Evolutionary conservation across 2,113 vertebrate species (phyloP).

Genomic region (Prunella himalayana): DNA sequence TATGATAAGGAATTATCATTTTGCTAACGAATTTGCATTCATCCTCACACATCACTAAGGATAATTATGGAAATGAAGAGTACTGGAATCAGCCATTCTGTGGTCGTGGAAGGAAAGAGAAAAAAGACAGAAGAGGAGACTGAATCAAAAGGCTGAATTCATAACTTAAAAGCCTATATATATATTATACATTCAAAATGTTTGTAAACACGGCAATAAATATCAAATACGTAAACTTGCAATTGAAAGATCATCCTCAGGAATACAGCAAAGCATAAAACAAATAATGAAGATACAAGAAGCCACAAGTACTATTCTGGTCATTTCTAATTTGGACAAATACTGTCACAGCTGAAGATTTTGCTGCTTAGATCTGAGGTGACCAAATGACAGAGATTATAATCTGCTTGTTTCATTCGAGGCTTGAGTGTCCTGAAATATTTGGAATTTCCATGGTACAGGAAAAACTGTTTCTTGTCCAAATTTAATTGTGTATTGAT

Average conservation of each 20-base stretch:
- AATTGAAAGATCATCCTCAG: background rate
- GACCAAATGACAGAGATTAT: accelerated
- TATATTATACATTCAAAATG: background rate
- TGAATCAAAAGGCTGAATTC: background rate
- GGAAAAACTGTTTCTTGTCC: background rate
- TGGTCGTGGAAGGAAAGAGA: background rate
- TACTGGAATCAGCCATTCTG: background rate
- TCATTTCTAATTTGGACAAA: background rate
- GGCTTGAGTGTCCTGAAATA: background rate
- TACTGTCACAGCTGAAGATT: background rate
- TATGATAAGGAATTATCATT: constrained; percentile 5
- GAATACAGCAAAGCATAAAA: background rate
- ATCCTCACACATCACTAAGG: background rate
- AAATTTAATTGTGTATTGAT: background rate
- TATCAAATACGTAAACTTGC: background rate
- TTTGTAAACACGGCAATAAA: background rate
- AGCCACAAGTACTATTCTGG: background rate
- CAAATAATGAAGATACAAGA: background rate
- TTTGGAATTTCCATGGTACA: background rate
- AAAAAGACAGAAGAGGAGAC: background rate
- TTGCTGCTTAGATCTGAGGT: background rate
- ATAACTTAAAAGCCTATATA: background rate
- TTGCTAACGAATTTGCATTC: background rate
- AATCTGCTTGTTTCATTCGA: background rate
- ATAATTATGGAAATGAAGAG: background rate